Evolutionary conservation across 2,113 vertebrate genomes (phyloP), one percentile per base, ranked within the genome.

Genomic region (Motacilla alba): DNA sequence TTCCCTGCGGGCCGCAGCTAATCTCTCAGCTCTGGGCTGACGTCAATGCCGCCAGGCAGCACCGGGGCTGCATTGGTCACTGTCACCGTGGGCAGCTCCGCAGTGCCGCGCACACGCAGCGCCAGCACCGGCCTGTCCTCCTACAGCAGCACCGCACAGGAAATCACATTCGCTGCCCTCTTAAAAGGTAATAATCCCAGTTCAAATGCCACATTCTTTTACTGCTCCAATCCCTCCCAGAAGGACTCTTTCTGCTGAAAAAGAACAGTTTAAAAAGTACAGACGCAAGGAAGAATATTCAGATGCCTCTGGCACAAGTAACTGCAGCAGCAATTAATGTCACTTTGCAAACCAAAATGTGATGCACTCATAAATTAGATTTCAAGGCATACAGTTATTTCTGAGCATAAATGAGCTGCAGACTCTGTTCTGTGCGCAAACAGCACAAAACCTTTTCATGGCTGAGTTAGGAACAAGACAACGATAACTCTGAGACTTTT

Each of bases 11-110:
- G 95, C 91, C 95, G 44, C 91, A 90, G 95, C 93, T 97, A 90
- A 97, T 97, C 97, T 95, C 89, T 97, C 95, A 50, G 83, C 95
- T 63, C 15, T 9, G 44, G 87, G 83, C 92, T 98, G 97, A 98
- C 84, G 91, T 98, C 97, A 98, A 41, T 86, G 93, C 94, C 73
- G 80, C 73, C 95, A 95, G 18, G 19, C 62, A 46, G 89, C 77
- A 53, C 72, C 23, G 60, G 56, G 92, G 94, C 93, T 39, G 44
- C 81, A 53, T 64, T 73, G 95, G 86, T 93, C 93, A 96, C 83
- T 88, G 94, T 56, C 89, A 89, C 90, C 78, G 13, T 60, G 21
- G 85, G 90, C 60, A 66, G 83, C 87, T 76, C 77, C 8, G 28
- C 70, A 44, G 94, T 2, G 67, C 68, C 35, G 31, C 9, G 6